Evolutionary conservation across 2,113 vertebrate species (phyloP).

Genomic region (Vulpes lagopus): DNA sequence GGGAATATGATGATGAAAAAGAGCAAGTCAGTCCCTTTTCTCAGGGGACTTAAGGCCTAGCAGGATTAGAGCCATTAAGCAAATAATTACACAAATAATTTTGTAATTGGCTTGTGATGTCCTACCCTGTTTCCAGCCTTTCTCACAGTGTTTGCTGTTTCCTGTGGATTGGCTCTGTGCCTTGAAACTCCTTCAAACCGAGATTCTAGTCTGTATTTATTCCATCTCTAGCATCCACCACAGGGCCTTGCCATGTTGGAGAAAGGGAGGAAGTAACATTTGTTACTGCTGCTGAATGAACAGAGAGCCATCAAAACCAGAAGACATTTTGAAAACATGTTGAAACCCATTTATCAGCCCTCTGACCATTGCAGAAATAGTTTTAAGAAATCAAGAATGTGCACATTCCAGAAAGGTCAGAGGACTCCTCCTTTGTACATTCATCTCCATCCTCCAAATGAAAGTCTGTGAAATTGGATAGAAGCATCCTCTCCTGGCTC

Average conservation of each 20-base stretch:
- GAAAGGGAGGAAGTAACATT: background rate
- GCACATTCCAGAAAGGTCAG: constrained; percentile 34
- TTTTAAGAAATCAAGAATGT: constrained; percentile 55
- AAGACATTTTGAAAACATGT: constrained; percentile 44
- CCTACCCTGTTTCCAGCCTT: background rate
- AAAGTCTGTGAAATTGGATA: background rate
- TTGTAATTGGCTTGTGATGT: background rate
- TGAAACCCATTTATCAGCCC: constrained; percentile 50
- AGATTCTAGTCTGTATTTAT: background rate
- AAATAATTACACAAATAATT: constrained; percentile 49
- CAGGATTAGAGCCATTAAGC: constrained; percentile 21
- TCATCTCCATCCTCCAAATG: background rate
- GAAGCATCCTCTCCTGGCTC: background rate
- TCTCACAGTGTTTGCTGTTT: background rate
- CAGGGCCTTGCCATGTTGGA: background rate
- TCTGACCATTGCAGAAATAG: constrained; percentile 36
- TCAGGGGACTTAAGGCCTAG: background rate
- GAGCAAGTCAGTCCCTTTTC: background rate
- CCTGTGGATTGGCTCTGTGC: background rate
- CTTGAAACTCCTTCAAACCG: background rate
- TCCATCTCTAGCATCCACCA: background rate
- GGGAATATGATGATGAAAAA: background rate
- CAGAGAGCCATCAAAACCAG: background rate
- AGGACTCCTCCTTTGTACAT: background rate
- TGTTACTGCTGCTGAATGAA: background rate